Percentiles rank a stretch among this genome's conserved stretches.
Conservation (phyloP, 2,113 vertebrate genomes). For the Prinia subflava region DNA sequence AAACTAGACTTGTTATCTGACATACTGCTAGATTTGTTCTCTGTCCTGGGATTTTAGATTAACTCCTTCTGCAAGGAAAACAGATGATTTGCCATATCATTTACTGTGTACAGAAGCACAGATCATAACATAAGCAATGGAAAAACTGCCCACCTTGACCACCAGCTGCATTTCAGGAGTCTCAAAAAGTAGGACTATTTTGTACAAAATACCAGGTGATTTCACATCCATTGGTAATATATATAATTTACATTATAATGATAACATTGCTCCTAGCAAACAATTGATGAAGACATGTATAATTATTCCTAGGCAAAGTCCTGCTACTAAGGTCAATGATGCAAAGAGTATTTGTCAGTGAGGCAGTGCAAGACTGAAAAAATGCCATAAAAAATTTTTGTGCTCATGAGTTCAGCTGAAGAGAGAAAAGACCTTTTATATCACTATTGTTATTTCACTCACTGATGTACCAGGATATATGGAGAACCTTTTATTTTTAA, state of each 20-base stretch:
- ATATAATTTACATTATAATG: not conserved
- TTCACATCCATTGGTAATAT: not conserved
- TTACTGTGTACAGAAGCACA: not conserved
- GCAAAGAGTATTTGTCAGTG: not conserved
- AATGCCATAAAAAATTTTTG: not conserved
- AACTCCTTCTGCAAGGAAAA: not conserved
- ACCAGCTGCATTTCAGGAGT: not conserved
- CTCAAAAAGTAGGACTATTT: not conserved
- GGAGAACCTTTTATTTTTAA: constrained; percentile 10
- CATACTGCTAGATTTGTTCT: not conserved
- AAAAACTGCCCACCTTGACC: not conserved
- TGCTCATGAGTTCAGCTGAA: not conserved
- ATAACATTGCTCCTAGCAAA: not conserved
- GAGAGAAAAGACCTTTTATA: not conserved
- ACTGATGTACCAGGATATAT: not conserved
- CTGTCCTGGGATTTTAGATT: not conserved
- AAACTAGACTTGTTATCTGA: not conserved
- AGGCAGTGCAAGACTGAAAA: not conserved
- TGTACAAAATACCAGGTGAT: not conserved
- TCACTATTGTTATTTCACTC: not conserved
- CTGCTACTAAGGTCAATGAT: not conserved
- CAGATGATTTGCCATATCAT: not conserved
- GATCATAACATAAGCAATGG: not conserved
- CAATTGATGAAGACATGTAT: not conserved
- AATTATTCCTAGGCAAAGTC: not conserved